Evolutionary conservation across 2,888 invertebrate species (phyloP), one percentile per base, ranked within the genome.

Genomic region (Syrphus vitripennis): DNA sequence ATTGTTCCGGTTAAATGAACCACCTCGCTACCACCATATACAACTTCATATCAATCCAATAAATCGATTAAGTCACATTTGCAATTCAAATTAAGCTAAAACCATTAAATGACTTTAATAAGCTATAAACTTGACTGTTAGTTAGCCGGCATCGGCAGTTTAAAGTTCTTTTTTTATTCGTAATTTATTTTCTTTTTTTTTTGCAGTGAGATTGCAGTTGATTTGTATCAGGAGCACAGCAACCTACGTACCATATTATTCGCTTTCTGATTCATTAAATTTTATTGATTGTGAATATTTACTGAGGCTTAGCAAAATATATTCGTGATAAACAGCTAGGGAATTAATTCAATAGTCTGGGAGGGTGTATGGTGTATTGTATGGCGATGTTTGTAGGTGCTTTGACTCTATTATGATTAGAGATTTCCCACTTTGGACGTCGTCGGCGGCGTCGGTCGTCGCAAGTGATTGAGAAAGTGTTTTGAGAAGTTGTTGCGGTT

Each of bases 31-130:
- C 10, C 12, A 6, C 21, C n/a, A 16, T 9, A 7, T n/a, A 7
- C 26, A 16, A 0, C 55, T 10, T 55, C 55, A 55, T 31, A 53
- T 57, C 29, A 65, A 37, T 31, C 26, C 72, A 63, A 74, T 78
- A 78, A 72, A 78, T 83, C 78, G 83, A 78, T 78, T 83, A 74
- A 74, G 37, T 67, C 83, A n/a, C 72, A 78, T 83, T 83, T 83
- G 72, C 45, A 74, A 69, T 78, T 57, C 83, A 83, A 78, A 83
- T 77, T 48, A 53, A 34, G 4, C 10, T 37, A 3, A 59, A 48
- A 42, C 29, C 72, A 67, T 72, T 63, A 37, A 26, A 34, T 37
- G 57, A 53, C 31, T 59, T 31, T 31, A 31, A 74, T 53, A 74
- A 34, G 53, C 69, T 69, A 34, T 37, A 70, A 65, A 65, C 45